phyloP scores from a whole-genome alignment of 2,113 vertebrate genomes.

The Pycnonotus jocosus region DNA sequence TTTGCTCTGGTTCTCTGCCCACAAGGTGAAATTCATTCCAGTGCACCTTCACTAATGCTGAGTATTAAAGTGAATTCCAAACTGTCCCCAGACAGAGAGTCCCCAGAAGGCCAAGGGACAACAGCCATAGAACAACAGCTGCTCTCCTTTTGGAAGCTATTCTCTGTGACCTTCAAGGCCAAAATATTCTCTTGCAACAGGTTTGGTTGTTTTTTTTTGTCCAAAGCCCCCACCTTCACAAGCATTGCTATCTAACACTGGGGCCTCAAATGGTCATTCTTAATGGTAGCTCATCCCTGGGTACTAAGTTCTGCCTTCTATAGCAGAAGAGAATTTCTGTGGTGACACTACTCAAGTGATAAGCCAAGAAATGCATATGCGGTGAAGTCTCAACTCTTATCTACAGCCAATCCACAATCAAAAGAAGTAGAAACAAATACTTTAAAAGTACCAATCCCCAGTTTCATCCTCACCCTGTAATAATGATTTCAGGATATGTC shows the following conservation, averaged over 20 bases:
- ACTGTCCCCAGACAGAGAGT: neutral
- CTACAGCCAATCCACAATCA: neutral
- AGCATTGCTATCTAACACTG: neutral
- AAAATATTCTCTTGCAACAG: neutral
- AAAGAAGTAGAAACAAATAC: neutral
- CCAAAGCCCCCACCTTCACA: neutral
- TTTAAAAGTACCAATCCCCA: slow-evolving; percentile 1
- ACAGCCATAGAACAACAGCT: neutral
- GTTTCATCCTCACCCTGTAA: slow-evolving; percentile 87
- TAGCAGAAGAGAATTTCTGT: neutral
- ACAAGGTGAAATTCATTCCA: neutral
- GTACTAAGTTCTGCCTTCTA: neutral
- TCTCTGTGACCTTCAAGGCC: neutral
- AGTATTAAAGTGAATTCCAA: neutral
- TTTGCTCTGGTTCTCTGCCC: neutral
- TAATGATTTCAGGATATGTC: slow-evolving; percentile 94
- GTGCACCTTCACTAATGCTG: neutral
- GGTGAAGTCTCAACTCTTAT: neutral
- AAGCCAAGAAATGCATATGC: neutral
- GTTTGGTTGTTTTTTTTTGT: neutral
- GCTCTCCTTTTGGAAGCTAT: neutral
- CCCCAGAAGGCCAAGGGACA: neutral
- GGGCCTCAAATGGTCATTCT: neutral
- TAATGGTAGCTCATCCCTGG: neutral
- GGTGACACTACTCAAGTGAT: neutral